These are phyloP conservation scores for Euglossa dilemma DNA, from an alignment of 1,140 invertebrate species.

Conservation along the genomic window DNA sequence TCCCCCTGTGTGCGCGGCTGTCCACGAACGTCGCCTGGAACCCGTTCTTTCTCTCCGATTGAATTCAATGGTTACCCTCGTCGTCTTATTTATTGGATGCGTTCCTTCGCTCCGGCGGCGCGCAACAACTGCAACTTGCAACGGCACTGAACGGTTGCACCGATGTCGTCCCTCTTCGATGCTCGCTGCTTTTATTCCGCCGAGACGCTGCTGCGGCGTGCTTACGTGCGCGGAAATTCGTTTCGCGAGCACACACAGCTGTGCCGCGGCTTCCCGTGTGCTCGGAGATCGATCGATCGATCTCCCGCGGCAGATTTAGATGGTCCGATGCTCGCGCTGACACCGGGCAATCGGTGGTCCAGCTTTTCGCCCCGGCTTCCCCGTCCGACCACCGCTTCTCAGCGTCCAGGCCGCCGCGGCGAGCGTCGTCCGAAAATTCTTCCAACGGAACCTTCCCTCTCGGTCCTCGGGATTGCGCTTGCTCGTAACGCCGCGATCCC, in stretches of 20 bases:
- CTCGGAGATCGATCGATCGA: background rate
- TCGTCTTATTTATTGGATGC: conserved; percentile 80
- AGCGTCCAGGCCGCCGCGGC: too few relatives aligned
- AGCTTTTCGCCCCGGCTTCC: background rate
- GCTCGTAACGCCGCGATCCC: too few relatives aligned
- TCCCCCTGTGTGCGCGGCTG: conserved; percentile 12
- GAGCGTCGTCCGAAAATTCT: too few relatives aligned
- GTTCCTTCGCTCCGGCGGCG: conserved; percentile 67
- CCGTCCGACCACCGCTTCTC: too few relatives aligned
- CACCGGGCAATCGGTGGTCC: background rate
- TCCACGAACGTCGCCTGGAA: conserved; percentile 60
- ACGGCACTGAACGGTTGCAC: conserved; percentile 37
- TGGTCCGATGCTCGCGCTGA: background rate
- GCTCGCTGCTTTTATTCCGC: conserved; percentile 8
- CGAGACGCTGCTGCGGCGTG: background rate
- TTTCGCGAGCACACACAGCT: conserved; percentile 7
- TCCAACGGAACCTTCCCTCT: too few relatives aligned
- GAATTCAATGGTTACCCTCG: conserved; percentile 80
- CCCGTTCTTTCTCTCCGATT: conserved; percentile 77
- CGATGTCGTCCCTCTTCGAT: conserved; percentile 17
- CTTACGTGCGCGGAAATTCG: conserved; percentile 48
- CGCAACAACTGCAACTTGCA: conserved; percentile 62
- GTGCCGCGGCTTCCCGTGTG: background rate
- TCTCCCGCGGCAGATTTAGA: background rate
- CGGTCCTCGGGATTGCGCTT: too few relatives aligned